Evolutionary conservation across 2,888 invertebrate genomes (phyloP).

Genomic region (Megalurothrips usitatus): DNA sequence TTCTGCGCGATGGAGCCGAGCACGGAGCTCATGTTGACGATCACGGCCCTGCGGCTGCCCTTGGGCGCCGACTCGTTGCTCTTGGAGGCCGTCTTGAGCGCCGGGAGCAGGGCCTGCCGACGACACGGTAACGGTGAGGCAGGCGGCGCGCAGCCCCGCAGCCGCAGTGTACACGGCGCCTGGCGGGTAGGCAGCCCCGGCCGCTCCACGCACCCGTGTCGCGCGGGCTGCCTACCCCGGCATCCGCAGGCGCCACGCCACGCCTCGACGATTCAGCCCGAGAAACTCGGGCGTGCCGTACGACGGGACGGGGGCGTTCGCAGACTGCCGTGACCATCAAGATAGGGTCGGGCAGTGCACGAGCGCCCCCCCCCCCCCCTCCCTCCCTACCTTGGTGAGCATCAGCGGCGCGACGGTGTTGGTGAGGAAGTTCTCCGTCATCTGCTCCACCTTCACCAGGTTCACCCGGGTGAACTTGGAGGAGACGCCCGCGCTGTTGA

Average conservation of each 20-base stretch:
- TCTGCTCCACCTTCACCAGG: slow-evolving; percentile 64
- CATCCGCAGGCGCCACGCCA: no score
- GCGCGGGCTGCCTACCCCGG: no score
- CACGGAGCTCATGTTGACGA: slow-evolving; percentile 78
- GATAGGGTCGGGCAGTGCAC: no score
- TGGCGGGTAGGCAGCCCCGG: no score
- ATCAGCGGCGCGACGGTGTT: slow-evolving; percentile 80
- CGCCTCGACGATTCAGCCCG: no score
- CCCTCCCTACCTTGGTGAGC: slow-evolving; percentile 70
- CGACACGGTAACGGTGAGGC: not conserved
- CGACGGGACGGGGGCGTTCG: no score
- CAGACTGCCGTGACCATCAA: no score
- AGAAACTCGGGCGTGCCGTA: no score
- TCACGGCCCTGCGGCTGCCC: slow-evolving; percentile 60
- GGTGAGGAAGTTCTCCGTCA: slow-evolving; percentile 63
- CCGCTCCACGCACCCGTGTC: no score
- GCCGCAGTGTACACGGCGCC: no score
- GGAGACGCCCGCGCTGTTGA: slow-evolving; percentile 82
- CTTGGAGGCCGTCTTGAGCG: slow-evolving; percentile 65
- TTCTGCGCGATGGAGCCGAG: slow-evolving; percentile 76
- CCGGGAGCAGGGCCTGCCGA: slow-evolving; percentile 64
- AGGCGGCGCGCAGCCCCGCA: no score
- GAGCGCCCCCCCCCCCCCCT: no score
- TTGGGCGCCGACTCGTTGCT: slow-evolving; percentile 52
- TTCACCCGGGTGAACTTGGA: slow-evolving; percentile 69